phyloP scores from a whole-genome alignment of 2,797 vertebrate species.

The Acestrorhynchus altus region DNA sequence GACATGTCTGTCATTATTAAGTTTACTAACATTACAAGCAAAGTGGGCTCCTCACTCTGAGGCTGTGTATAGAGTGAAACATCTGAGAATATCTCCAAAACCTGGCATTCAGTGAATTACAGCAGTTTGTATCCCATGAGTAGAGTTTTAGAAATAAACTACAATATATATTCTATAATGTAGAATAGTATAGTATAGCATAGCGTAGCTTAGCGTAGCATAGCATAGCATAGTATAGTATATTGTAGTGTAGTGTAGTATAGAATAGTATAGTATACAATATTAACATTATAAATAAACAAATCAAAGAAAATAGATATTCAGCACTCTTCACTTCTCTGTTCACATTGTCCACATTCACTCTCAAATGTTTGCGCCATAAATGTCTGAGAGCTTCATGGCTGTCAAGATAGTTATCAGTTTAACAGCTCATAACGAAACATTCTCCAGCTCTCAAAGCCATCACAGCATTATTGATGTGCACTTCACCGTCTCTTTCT shows the following conservation, averaged over 20 bases:
- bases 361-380: not conserved
- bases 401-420: slow-evolving; percentile 8
- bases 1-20: slow-evolving; percentile 60
- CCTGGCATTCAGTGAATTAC: not conserved
- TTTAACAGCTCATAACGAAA: slow-evolving; percentile 25
- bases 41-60: slow-evolving; percentile 60
- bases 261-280: no score
- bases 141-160: no score
- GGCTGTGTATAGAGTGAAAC: not conserved
- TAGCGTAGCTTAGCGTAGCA: no score
- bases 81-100: not conserved
- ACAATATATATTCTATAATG: no score
- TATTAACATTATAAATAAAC: no score
- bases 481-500: not conserved
- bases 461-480: not conserved
- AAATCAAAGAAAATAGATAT: no score
- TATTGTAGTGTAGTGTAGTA: no score
- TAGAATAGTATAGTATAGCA: no score
- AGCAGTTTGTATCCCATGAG: no score
- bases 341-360: not conserved
- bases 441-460: slow-evolving; percentile 15
- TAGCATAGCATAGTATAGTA: no score
- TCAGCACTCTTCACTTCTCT: not conserved
- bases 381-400: not conserved
- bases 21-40: slow-evolving; percentile 76